Conservation (phyloP, 2,888 invertebrate genomes). For the Muschampia plurimacula region DNA sequence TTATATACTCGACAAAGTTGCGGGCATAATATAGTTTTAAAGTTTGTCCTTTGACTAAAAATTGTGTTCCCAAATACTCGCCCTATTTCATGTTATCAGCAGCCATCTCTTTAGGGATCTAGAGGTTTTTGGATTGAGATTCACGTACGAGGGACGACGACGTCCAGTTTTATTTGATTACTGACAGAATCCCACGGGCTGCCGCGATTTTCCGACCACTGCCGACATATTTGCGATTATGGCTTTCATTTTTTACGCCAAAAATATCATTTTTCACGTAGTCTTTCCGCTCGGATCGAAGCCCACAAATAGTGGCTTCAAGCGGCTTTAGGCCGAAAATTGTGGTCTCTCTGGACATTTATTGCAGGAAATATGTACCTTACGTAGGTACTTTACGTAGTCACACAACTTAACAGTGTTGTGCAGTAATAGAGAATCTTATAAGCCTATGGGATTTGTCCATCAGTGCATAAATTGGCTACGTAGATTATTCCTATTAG, state of each 20-base stretch:
- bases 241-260: slow-evolving; percentile 44
- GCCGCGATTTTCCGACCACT: slow-evolving; percentile 30
- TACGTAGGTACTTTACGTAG: neutral
- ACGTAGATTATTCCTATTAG: too few relatives aligned
- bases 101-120: slow-evolving; percentile 9
- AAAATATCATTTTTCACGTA: slow-evolving; percentile 45
- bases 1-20: too few relatives aligned
- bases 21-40: neutral
- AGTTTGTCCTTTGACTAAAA: neutral
- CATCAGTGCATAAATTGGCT: too few relatives aligned
- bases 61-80: neutral
- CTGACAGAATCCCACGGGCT: slow-evolving; percentile 45
- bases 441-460: neutral
- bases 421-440: neutral
- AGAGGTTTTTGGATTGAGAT: slow-evolving; percentile 12
- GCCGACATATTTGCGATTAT: slow-evolving; percentile 49
- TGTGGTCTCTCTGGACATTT: slow-evolving; percentile 28
- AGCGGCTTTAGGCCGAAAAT: slow-evolving; percentile 22
- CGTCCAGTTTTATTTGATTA: slow-evolving; percentile 52
- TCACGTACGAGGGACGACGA: slow-evolving; percentile 42
- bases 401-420: neutral
- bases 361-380: slow-evolving; percentile 34
- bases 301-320: slow-evolving; percentile 25
- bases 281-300: slow-evolving; percentile 30
- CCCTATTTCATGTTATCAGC: neutral